These are phyloP conservation scores for Mus minutoides DNA, from an alignment of 2,797 vertebrate genomes.

Conservation along the genomic window DNA sequence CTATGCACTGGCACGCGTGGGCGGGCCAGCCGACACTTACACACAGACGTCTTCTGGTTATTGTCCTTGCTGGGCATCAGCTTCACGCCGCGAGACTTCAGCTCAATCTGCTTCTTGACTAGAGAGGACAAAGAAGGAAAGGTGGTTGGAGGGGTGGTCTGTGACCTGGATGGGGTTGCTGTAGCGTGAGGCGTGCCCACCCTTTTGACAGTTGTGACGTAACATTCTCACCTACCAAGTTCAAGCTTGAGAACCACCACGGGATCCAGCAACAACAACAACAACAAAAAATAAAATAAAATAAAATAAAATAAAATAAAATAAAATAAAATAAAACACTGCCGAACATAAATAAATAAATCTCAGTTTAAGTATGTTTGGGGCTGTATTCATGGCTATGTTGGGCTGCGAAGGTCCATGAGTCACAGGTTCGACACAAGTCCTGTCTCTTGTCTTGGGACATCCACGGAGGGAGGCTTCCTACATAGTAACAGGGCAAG, in stretches of 20 bases:
- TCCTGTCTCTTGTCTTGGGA: background rate
- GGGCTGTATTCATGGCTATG: background rate
- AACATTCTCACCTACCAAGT: background rate
- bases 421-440: background rate
- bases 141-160: background rate
- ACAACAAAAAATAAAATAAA: background rate
- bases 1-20: background rate
- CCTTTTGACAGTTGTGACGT: background rate
- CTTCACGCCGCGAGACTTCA: slow-evolving; percentile 98
- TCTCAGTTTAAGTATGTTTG: background rate
- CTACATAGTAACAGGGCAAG: background rate
- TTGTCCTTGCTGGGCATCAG: slow-evolving; percentile 99
- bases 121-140: slow-evolving; percentile 76
- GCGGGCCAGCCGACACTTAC: slow-evolving; percentile 90
- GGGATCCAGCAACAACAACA: background rate
- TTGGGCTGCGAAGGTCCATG: background rate
- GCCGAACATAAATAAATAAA: background rate
- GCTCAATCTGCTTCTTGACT: slow-evolving; percentile 99
- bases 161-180: background rate
- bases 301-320: too few relatives aligned
- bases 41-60: slow-evolving; percentile 99
- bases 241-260: too few relatives aligned
- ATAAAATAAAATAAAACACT: too few relatives aligned
- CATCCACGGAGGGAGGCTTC: background rate
- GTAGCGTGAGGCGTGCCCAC: background rate